Base-by-base conservation (phyloP, 1,140 invertebrate species). In the Eubasilissa regina region DNA sequence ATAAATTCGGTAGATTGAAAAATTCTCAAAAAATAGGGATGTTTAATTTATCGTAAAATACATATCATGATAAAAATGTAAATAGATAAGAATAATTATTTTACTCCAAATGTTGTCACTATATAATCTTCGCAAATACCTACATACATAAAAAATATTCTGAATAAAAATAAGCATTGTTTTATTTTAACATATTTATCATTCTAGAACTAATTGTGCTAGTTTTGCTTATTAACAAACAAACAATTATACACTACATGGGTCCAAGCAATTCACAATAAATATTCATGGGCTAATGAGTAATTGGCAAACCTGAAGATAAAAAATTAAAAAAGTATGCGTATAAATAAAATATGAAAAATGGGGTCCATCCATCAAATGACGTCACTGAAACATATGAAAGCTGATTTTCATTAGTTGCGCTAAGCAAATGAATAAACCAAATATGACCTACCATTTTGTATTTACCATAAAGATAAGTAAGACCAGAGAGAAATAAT, bases 361-460 rank as follows among this genome's bases (percentile, higher is more conserved):
- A 82, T 80, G 81, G 81, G 81, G 78, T 80, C 66, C 81, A 80
- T 83, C 81, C 81, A 83, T 83, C 13, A 76, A 83, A 83, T 83
- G 79, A 78, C 78, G 81, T 83, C 81, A 83, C 81, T 80, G 56
- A 83, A 78, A 80, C 43, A 74, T 79, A 56, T 79, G 19, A 80
- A 74, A 70, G 62, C 64, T 68, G 53, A 60, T 3, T 80, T 62
- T 60, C 70, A 73, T 74, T 80, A 66, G 70, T 73, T 76, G 81
- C 78, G 81, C 78, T 80, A 82, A 82, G 81, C 81, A 47, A 70
- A 82, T 82, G 81, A 82, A 78, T 19, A 35, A 35, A 35, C 25
- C 25, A 35, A 35, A 35, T 3, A 35, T 3, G 6, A 72, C 35
- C 48, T 48, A 73, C 44, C 25, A 35, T 35, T 35, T 35, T 35